Evolutionary conservation across 2,113 vertebrate species (phyloP).

Genomic region (Pollachius pollachius): DNA sequence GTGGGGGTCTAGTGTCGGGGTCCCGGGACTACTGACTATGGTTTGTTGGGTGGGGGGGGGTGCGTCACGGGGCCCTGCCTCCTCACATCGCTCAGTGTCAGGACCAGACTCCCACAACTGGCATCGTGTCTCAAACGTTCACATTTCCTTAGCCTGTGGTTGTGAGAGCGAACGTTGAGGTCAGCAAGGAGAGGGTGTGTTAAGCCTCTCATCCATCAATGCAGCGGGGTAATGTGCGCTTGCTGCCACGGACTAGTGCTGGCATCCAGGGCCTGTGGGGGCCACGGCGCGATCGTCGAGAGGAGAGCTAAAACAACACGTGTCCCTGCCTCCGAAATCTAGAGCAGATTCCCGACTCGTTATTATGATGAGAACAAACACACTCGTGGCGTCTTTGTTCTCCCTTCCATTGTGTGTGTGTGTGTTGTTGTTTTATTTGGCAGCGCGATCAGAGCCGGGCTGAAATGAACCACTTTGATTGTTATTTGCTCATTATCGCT

Average conservation of each 20-base stretch:
- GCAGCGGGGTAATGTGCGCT: neutral
- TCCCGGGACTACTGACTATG: too few relatives aligned
- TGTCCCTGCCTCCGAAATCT: conserved; percentile 25
- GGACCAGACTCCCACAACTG: conserved; percentile 11
- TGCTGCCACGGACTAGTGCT: conserved; percentile 21
- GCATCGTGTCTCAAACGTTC: conserved; percentile 2
- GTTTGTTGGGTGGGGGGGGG: neutral
- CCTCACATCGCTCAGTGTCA: conserved; percentile 26
- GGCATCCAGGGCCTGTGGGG: conserved; percentile 18
- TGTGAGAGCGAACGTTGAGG: conserved; percentile 11
- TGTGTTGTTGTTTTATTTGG: conserved; percentile 9
- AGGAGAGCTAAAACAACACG: conserved; percentile 24
- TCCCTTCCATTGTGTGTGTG: conserved; percentile 10
- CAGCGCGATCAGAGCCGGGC: conserved; percentile 11
- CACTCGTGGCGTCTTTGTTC: neutral
- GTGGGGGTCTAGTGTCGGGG: neutral
- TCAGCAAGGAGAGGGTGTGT: conserved; percentile 12
- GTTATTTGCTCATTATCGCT: too few relatives aligned
- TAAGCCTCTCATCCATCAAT: conserved; percentile 25
- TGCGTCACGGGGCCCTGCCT: conserved; percentile 7
- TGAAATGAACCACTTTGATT: neutral
- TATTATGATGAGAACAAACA: conserved; percentile 3
- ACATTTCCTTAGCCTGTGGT: conserved; percentile 23
- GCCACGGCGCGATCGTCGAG: neutral
- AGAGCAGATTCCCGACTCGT: conserved; percentile 28